Evolutionary conservation across 1,140 invertebrate species (phyloP).

Genomic region (Temnothorax longispinosus): DNA sequence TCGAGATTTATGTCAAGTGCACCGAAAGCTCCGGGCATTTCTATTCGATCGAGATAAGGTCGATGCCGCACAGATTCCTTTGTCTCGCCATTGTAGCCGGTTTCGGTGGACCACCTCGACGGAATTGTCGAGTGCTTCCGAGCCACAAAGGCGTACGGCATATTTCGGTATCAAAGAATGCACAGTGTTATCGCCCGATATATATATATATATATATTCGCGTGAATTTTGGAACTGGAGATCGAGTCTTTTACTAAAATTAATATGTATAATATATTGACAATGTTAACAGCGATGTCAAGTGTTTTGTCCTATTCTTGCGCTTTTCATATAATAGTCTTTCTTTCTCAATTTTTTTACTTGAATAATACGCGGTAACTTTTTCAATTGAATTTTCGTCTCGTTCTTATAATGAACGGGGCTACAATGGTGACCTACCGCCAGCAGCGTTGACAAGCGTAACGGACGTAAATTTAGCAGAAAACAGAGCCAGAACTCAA

Average conservation of each 20-base stretch:
- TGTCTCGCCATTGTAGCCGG: slow-evolving; percentile 54
- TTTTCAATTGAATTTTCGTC: slow-evolving; percentile 16
- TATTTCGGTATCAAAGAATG: background rate
- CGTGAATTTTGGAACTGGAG: background rate
- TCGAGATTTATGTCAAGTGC: slow-evolving; percentile 76
- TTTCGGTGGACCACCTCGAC: slow-evolving; percentile 47
- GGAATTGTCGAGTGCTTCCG: background rate
- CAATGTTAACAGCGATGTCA: background rate
- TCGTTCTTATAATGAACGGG: background rate
- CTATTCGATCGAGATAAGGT: slow-evolving; percentile 73
- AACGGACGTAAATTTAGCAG: slow-evolving; percentile 45
- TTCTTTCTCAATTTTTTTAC: background rate
- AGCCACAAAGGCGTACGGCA: background rate
- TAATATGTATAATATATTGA: background rate
- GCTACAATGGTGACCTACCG: slow-evolving; percentile 4
- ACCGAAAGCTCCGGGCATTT: slow-evolving; percentile 65
- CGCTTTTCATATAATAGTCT: background rate
- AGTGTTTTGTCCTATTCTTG: background rate
- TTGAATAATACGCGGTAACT: slow-evolving; percentile 19
- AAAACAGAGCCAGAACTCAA: slow-evolving; percentile 32
- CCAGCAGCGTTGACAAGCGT: slow-evolving; percentile 13
- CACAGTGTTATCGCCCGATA: background rate
- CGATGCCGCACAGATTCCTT: slow-evolving; percentile 59
- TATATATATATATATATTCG: background rate
- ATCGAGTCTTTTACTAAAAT: background rate